Percentiles rank a stretch among this genome's conserved stretches.
These are phyloP conservation scores for Scaptomyza flava DNA, from an alignment of 2,888 invertebrate genomes.

Conservation along the genomic window DNA sequence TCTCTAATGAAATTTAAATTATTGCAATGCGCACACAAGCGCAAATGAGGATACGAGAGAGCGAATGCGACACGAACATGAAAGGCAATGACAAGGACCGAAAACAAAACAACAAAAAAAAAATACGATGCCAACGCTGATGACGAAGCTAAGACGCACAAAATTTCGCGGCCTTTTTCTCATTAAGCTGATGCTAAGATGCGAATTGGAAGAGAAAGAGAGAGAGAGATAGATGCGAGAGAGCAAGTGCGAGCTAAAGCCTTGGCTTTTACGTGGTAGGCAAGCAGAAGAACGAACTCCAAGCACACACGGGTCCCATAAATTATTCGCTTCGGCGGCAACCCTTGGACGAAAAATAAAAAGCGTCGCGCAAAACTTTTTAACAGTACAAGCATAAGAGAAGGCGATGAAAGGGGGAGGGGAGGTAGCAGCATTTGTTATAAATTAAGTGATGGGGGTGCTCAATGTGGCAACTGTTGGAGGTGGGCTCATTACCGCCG, in stretches of 20 bases:
- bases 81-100: constrained; percentile 30
- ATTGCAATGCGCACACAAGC: constrained; percentile 70
- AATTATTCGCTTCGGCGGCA: constrained; percentile 67
- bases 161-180: constrained; percentile 64
- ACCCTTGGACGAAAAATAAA: constrained; percentile 65
- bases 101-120: constrained; percentile 8
- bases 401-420: background rate
- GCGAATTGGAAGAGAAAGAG: background rate
- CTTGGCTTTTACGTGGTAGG: constrained; percentile 12
- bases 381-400: constrained; percentile 26
- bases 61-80: constrained; percentile 40
- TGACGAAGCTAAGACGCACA: constrained; percentile 48
- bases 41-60: constrained; percentile 52
- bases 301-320: constrained; percentile 73
- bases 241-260: constrained; percentile 38
- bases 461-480: constrained; percentile 46
- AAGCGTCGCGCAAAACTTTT: constrained; percentile 61
- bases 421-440: constrained; percentile 64
- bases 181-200: constrained; percentile 67
- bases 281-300: constrained; percentile 4
- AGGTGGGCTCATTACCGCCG: constrained; percentile 58
- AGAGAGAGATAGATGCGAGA: constrained; percentile 41
- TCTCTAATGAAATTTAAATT: constrained; percentile 61
- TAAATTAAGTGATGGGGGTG: constrained; percentile 79
- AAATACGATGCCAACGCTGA: constrained; percentile 28